A percentile compares a stretch with the other conserved stretches of the same genome.
phyloP scores from a whole-genome alignment of 2,113 vertebrate genomes.

The Dunckerocampus dactyliophorus region DNA sequence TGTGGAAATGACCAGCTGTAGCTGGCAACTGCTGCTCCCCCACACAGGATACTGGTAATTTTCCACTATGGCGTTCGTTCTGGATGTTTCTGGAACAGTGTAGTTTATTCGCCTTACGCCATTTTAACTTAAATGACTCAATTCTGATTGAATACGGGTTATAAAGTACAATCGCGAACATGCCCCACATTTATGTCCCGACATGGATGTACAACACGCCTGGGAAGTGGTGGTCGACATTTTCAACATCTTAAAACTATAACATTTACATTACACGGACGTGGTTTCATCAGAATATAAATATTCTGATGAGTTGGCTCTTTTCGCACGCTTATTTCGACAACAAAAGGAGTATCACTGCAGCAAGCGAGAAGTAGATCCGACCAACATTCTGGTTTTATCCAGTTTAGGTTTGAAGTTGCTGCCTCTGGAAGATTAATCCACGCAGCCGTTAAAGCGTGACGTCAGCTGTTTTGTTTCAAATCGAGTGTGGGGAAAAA shows the following conservation, averaged over 20 bases:
- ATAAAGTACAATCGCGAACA: too few relatives aligned
- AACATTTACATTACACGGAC: too few relatives aligned
- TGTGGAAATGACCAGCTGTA: not conserved
- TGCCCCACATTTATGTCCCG: too few relatives aligned
- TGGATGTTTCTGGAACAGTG: conserved; percentile 36
- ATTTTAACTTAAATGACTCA: too few relatives aligned
- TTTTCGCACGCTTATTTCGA: conserved; percentile 42
- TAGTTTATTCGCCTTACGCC: too few relatives aligned
- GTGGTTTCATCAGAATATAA: too few relatives aligned
- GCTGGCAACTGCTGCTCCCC: not conserved
- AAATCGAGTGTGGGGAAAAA: not conserved
- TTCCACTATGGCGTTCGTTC: conserved; percentile 42
- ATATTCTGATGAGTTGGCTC: conserved; percentile 26
- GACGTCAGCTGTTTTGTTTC: conserved; percentile 55
- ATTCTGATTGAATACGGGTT: too few relatives aligned
- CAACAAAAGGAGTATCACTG: conserved; percentile 44
- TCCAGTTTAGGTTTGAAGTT: conserved; percentile 53
- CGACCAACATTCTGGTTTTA: conserved; percentile 58
- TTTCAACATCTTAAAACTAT: too few relatives aligned
- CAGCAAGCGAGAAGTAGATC: conserved; percentile 66
- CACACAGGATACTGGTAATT: conserved; percentile 38
- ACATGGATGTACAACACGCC: too few relatives aligned
- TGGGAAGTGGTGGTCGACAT: too few relatives aligned
- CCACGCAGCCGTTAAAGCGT: conserved; percentile 40
- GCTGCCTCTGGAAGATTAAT: conserved; percentile 37